Conservation (phyloP, 2,113 vertebrate species). For the Seriola rivoliana region DNA sequence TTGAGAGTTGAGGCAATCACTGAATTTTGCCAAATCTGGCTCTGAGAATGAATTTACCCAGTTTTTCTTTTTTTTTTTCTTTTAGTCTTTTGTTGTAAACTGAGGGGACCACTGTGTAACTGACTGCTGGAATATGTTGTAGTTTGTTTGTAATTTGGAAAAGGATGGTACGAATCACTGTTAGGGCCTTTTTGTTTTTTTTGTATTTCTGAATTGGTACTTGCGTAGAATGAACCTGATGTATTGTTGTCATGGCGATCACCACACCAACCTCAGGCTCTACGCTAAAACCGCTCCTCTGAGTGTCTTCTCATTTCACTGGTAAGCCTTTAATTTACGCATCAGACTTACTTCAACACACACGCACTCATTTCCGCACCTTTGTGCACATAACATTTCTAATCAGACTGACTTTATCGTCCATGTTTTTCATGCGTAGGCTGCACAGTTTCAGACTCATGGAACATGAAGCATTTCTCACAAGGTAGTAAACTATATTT, state of each 20-base stretch:
- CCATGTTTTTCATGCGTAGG: slow-evolving; percentile 44
- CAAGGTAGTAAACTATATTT: slow-evolving; percentile 49
- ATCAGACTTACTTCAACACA: slow-evolving; percentile 17
- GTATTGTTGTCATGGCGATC: slow-evolving; percentile 73
- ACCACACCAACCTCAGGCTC: slow-evolving; percentile 64
- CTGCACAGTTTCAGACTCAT: slow-evolving; percentile 52
- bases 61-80: slow-evolving; percentile 17
- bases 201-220: slow-evolving; percentile 53
- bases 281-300: slow-evolving; percentile 40
- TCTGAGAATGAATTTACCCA: slow-evolving; percentile 36
- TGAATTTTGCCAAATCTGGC: slow-evolving; percentile 46
- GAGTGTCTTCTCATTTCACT: slow-evolving; percentile 72
- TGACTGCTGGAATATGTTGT: slow-evolving; percentile 78
- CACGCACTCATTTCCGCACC: slow-evolving; percentile 33
- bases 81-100: slow-evolving; percentile 38
- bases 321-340: slow-evolving; percentile 57
- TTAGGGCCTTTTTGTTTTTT: slow-evolving; percentile 50
- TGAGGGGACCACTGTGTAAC: slow-evolving; percentile 76
- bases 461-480: slow-evolving; percentile 51
- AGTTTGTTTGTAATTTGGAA: slow-evolving; percentile 55
- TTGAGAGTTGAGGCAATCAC: slow-evolving; percentile 44
- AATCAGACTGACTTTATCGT: slow-evolving; percentile 23
- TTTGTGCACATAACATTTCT: slow-evolving; percentile 41
- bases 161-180: slow-evolving; percentile 80
- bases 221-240: slow-evolving; percentile 57